Base-by-base conservation (phyloP, 2,888 invertebrate genomes). In the Eudasyphora cyanicolor region DNA sequence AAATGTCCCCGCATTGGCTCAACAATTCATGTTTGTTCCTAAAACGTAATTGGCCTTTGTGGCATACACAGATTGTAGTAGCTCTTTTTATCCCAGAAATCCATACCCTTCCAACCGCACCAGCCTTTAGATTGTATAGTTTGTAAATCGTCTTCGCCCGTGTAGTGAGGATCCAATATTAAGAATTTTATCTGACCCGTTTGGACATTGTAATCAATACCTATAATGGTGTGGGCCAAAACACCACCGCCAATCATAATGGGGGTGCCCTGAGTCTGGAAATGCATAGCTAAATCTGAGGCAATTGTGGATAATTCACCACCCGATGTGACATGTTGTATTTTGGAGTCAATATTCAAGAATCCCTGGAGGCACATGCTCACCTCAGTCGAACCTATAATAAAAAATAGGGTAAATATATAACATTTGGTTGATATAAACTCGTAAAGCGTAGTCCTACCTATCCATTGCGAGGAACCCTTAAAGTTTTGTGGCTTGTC, bases 241-340 rank as follows among this genome's bases (percentile, higher is more conserved):
- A 98, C 98, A 85, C 99, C 99, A 24, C 99, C 99, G 95, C 99
- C 99, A 88, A 99, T 99, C 99, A 99, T 99, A 80, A 99, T 94
- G 24, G 99, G 99, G 32, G 98, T 97, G 71, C 99, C 99, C 89
- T 98, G 96, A 60, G 94, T 96, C 87, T 96, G 94, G 91, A 99
- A 99, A 93, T 99, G 99, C 90, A 95, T 94, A 2, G 96, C 93
- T 85, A 99, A 93, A 89, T 98, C 97, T 29, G 96, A 94, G 6
- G 96, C 97, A 89, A 96, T 95, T 35, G 93, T 93, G 6, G 94
- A 93, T 91, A 99, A 92, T 88, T 99, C 98, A 38, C 95, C 94
- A 8, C 99, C 99, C 21, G 95, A 96, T 87, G 95, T 95, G 0
- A 98, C 97, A 88, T 95, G 95, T 84, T 98, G 93, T 86, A 99